Conservation (phyloP, 1,140 invertebrate genomes). For the Drosophila tropicalis region DNA sequence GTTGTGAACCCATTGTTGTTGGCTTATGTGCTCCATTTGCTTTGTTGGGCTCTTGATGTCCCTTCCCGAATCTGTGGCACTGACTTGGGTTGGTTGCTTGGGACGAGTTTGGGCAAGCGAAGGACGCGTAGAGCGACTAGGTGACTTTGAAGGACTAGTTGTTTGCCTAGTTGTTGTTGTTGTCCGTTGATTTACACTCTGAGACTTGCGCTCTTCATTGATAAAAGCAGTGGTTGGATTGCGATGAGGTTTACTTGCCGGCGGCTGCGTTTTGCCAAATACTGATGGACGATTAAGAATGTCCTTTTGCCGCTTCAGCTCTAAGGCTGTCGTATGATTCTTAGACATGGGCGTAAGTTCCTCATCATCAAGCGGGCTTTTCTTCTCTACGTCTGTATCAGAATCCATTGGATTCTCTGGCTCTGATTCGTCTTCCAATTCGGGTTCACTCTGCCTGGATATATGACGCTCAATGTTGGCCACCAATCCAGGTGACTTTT, state of each 20-base stretch:
- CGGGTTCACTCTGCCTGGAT: constrained; percentile 78
- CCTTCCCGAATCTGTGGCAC: constrained; percentile 14
- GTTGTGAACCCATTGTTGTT: constrained; percentile 59
- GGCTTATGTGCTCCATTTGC: constrained; percentile 53
- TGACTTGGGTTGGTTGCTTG: constrained; percentile 13
- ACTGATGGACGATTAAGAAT: constrained; percentile 84
- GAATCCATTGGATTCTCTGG: constrained; percentile 47
- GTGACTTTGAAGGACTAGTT: constrained; percentile 13
- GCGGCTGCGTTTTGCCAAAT: constrained; percentile 46
- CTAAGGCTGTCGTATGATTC: constrained; percentile 67
- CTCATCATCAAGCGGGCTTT: constrained; percentile 25
- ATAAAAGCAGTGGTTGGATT: constrained; percentile 48
- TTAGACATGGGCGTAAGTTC: constrained; percentile 69
- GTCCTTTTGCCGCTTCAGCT: constrained; percentile 83
- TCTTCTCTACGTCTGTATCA: constrained; percentile 25
- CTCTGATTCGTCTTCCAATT: constrained; percentile 46
- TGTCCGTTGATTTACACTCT: constrained; percentile 40
- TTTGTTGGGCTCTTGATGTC: constrained; percentile 18
- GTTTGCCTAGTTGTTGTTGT: background rate
- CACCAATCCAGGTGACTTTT: constrained; percentile 81
- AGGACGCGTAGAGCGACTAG: background rate
- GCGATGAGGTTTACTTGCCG: constrained; percentile 29
- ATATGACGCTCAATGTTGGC: constrained; percentile 83
- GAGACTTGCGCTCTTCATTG: constrained; percentile 52
- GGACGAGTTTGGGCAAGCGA: background rate